phyloP scores from a whole-genome alignment of 1,140 invertebrate genomes.

The Drosophila ercepeae region DNA sequence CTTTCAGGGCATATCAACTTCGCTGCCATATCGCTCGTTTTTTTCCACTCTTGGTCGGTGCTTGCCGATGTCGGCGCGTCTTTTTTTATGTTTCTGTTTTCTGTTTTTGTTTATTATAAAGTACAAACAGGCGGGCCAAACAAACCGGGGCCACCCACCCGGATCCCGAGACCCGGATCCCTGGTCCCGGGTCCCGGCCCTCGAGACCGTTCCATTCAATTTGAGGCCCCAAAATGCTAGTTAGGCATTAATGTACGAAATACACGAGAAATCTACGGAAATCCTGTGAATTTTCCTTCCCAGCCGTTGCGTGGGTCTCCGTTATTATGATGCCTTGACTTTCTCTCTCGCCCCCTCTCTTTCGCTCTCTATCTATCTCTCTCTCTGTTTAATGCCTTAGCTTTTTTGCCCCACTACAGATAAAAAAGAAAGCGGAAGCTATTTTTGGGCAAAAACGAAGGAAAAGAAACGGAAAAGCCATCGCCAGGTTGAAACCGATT shows the following conservation, averaged over 20 bases:
- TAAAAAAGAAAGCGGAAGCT: conserved; percentile 31
- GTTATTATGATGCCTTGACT: conserved; percentile 51
- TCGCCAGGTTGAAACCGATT: conserved; percentile 26
- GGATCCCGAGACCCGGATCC: background rate
- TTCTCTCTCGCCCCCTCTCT: conserved; percentile 8
- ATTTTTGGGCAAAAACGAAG: conserved; percentile 12
- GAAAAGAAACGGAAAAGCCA: background rate
- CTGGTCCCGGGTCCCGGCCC: background rate
- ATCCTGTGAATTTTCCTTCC: conserved; percentile 61
- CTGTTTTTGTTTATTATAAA: conserved; percentile 59
- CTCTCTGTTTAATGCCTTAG: background rate
- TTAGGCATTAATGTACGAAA: conserved; percentile 66
- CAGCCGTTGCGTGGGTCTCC: conserved; percentile 45
- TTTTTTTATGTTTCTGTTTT: conserved; percentile 44
- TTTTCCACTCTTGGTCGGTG: conserved; percentile 25
- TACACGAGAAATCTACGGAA: conserved; percentile 71
- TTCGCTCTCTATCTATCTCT: conserved; percentile 21
- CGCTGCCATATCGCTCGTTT: background rate
- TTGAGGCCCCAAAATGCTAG: conserved; percentile 47
- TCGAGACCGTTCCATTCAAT: conserved; percentile 30
- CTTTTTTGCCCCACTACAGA: background rate
- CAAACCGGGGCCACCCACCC: conserved; percentile 13
- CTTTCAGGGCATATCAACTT: conserved; percentile 40
- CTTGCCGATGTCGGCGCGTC: conserved; percentile 8
- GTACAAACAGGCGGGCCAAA: conserved; percentile 29